Percentiles rank a stretch among this genome's conserved stretches.
These are phyloP conservation scores for Triplophysa bombifrons DNA, from an alignment of 2,797 vertebrate genomes.

Conservation along the genomic window DNA sequence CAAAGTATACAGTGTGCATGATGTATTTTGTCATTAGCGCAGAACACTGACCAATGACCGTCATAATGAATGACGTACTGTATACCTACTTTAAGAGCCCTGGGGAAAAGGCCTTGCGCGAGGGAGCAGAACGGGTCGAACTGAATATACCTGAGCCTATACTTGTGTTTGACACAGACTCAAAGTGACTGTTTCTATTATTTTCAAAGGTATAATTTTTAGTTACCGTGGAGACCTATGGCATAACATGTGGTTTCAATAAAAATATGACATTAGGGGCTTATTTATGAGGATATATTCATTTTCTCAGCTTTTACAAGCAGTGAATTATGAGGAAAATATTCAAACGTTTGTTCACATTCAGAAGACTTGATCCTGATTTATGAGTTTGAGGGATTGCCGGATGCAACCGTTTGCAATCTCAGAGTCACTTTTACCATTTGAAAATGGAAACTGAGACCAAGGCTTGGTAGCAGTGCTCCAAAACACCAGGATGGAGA, in stretches of 20 bases:
- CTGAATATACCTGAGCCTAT: neutral
- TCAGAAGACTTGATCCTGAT: constrained; percentile 43
- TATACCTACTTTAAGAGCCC: neutral
- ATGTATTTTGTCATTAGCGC: neutral
- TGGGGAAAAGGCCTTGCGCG: neutral
- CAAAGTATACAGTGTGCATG: neutral
- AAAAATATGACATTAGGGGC: constrained; percentile 46
- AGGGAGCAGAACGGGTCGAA: neutral
- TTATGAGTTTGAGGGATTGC: constrained; percentile 55
- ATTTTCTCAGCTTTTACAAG: constrained; percentile 42
- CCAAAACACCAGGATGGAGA: constrained; percentile 52
- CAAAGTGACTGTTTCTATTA: constrained; percentile 31
- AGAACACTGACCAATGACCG: neutral
- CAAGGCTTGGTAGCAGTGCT: constrained; percentile 54
- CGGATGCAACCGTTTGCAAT: constrained; percentile 63
- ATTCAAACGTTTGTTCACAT: constrained; percentile 52
- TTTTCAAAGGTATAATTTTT: constrained; percentile 27
- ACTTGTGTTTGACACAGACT: constrained; percentile 13
- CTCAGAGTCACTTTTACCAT: constrained; percentile 60
- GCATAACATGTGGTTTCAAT: constrained; percentile 51
- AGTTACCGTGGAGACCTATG: constrained; percentile 50
- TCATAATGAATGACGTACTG: neutral
- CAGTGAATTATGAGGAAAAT: constrained; percentile 50
- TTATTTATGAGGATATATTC: constrained; percentile 51
- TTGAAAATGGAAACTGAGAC: constrained; percentile 62